Conservation (phyloP, 2,888 invertebrate species). For the Drosophila anomalata region DNA sequence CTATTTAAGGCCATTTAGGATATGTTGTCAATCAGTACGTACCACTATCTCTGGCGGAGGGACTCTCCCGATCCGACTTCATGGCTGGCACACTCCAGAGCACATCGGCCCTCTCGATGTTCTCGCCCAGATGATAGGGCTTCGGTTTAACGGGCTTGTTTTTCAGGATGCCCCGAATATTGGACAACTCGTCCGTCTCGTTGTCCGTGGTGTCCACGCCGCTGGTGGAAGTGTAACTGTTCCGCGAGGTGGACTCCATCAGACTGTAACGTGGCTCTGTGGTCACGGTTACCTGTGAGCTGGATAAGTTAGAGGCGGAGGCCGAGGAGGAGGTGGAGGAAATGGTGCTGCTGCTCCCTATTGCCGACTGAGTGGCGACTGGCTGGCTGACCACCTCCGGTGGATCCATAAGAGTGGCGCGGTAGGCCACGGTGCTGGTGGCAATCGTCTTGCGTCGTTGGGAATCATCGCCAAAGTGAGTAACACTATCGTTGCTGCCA, state of each 20-base stretch:
- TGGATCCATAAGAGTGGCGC: conserved; percentile 71
- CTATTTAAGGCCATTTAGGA: not conserved
- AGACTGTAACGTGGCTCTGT: conserved; percentile 61
- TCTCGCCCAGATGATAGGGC: conserved; percentile 90
- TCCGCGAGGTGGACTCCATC: conserved; percentile 68
- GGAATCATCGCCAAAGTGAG: conserved; percentile 87
- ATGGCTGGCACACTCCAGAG: conserved; percentile 85
- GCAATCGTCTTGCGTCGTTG: conserved; percentile 61
- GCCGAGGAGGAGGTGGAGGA: not conserved
- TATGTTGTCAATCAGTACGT: conserved; percentile 6
- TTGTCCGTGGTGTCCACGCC: conserved; percentile 80
- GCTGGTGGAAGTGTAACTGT: conserved; percentile 80
- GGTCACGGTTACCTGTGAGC: conserved; percentile 77
- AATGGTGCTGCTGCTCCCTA: not conserved
- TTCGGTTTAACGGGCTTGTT: conserved; percentile 90
- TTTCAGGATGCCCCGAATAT: conserved; percentile 89
- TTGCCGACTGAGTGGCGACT: conserved; percentile 20
- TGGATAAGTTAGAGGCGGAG: not conserved
- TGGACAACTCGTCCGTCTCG: conserved; percentile 84
- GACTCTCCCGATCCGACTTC: conserved; percentile 77
- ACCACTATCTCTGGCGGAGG: conserved; percentile 56
- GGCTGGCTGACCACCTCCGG: conserved; percentile 58
- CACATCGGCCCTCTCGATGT: conserved; percentile 84
- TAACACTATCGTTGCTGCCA: conserved; percentile 64
- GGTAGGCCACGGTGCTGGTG: conserved; percentile 73